Percentiles rank a stretch among this genome's conserved stretches.
Conservation (phyloP, 2,888 invertebrate species). For the Drosophila meridionalis region DNA sequence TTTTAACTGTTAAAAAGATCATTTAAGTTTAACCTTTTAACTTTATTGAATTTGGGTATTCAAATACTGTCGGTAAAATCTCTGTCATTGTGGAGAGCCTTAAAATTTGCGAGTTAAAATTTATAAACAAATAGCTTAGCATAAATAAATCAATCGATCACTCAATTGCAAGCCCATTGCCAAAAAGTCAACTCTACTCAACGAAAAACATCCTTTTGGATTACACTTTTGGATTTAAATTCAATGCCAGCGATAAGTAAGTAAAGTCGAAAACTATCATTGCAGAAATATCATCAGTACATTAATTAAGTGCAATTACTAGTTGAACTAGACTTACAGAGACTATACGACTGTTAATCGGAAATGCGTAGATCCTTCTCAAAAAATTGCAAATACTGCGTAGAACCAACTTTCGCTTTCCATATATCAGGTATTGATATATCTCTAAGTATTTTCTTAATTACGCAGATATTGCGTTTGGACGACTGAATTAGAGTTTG, state of each 20-base stretch:
- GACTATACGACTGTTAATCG: not conserved
- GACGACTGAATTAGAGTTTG: no score
- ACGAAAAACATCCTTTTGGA: conserved; percentile 31
- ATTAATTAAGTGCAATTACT: not conserved
- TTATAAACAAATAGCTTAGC: conserved; percentile 12
- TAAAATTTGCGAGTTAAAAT: conserved; percentile 1
- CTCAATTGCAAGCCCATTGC: conserved; percentile 18
- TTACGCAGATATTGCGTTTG: no score
- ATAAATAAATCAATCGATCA: conserved; percentile 3
- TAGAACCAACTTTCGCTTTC: not conserved
- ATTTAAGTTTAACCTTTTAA: conserved; percentile 24
- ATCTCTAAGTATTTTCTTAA: no score
- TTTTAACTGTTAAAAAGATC: conserved; percentile 33
- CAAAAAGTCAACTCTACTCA: conserved; percentile 20
- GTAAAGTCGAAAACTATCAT: conserved; percentile 33
- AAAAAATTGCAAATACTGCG: not conserved
- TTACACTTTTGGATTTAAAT: conserved; percentile 29
- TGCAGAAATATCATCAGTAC: not conserved
- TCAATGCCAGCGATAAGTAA: conserved; percentile 50
- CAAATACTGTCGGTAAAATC: conserved; percentile 9
- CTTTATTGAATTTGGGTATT: not conserved
- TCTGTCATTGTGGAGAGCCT: conserved; percentile 7
- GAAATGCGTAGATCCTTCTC: not conserved
- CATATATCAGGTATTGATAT: no score
- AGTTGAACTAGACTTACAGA: not conserved